Percentiles rank a stretch among this genome's conserved stretches.
Evolutionary conservation across 2,888 invertebrate genomes (phyloP).

Genomic region (Clusia tigrina): DNA sequence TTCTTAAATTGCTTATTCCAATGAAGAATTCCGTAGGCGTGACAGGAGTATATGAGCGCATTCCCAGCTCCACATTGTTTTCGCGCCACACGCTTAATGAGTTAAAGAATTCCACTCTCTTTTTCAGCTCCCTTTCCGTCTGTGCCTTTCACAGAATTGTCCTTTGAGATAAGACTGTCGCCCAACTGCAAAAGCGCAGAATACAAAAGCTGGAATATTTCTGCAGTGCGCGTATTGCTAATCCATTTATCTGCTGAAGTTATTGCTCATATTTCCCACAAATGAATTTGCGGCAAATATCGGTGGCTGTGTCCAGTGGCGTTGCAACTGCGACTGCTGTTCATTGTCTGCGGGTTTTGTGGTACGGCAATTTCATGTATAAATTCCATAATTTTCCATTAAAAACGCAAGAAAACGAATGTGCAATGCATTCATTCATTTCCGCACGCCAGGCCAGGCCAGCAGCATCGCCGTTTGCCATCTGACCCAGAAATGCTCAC

Average conservation of each 20-base stretch:
- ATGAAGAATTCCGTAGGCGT: no score
- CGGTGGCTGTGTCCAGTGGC: conserved; percentile 18
- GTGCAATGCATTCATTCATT: not conserved
- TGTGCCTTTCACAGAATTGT: no score
- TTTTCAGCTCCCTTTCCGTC: no score
- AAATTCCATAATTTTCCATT: conserved; percentile 14
- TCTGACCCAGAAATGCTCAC: conserved; percentile 4
- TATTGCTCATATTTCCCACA: conserved; percentile 2
- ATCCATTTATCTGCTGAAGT: not conserved
- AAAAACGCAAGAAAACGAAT: not conserved
- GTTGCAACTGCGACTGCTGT: not conserved
- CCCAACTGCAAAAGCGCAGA: no score
- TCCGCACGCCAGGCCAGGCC: not conserved
- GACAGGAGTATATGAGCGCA: no score
- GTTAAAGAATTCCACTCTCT: no score
- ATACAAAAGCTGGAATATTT: no score
- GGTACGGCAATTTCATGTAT: not conserved
- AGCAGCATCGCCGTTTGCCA: not conserved
- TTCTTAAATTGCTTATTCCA: no score
- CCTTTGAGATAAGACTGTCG: no score
- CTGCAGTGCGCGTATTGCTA: no score
- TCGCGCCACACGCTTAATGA: no score
- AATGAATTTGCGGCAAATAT: conserved; percentile 34
- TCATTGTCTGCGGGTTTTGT: not conserved
- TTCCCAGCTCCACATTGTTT: no score